Conservation (phyloP, 2,888 invertebrate species). For the Sympetrum striolatum region DNA sequence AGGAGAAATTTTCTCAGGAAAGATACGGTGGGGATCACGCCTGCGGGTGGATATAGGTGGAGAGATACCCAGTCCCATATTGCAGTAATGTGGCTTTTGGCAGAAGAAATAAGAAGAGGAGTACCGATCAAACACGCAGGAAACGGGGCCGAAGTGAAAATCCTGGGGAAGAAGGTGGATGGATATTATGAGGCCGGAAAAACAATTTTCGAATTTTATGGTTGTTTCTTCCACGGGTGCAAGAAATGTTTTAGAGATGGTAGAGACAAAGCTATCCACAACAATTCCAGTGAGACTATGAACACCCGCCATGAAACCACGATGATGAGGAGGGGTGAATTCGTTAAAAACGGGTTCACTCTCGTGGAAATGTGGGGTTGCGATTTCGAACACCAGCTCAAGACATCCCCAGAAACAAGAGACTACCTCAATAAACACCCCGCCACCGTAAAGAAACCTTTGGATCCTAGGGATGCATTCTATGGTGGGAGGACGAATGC, state of each 20-base stretch:
- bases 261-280: not conserved
- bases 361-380: too few relatives aligned
- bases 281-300: not conserved
- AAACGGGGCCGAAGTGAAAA: not conserved
- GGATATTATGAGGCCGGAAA: not conserved
- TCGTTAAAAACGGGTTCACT: too few relatives aligned
- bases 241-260: not conserved
- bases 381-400: too few relatives aligned
- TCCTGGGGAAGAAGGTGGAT: not conserved
- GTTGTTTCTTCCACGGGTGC: not conserved
- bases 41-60: not conserved
- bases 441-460: too few relatives aligned
- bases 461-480: too few relatives aligned
- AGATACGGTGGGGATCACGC: not conserved
- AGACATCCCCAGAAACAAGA: too few relatives aligned
- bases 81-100: not conserved
- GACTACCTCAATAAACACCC: too few relatives aligned
- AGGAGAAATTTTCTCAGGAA: not conserved
- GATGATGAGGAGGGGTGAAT: conserved; percentile 49
- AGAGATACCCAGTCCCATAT: not conserved
- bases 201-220: not conserved
- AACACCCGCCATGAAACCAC: not conserved
- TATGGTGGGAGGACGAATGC: too few relatives aligned
- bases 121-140: not conserved
- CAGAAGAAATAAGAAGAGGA: not conserved